Percentiles rank a stretch among this genome's conserved stretches.
Conservation (phyloP, 2,888 invertebrate genomes). For the Furcula furcula region DNA sequence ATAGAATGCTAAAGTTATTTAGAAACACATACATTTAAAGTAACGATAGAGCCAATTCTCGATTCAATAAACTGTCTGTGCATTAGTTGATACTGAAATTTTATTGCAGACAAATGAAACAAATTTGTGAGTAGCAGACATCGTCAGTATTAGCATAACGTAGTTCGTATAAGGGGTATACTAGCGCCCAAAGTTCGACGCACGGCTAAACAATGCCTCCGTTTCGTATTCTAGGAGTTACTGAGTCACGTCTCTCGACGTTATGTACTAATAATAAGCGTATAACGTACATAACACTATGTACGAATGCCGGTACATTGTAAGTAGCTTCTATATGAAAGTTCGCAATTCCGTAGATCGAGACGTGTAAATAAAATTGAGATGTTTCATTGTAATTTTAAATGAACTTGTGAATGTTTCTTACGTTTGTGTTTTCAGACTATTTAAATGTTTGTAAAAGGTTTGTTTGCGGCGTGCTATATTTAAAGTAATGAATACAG, state of each 20-base stretch:
- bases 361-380: neutral
- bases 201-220: constrained; percentile 61
- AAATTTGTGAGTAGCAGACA: constrained; percentile 58
- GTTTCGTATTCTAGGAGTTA: constrained; percentile 42
- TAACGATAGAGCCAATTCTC: constrained; percentile 43
- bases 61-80: constrained; percentile 54
- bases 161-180: constrained; percentile 45
- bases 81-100: constrained; percentile 47
- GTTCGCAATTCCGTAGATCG: constrained; percentile 10
- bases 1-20: constrained; percentile 25
- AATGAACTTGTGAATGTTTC: too few relatives aligned
- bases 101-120: constrained; percentile 64
- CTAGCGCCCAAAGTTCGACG: constrained; percentile 62
- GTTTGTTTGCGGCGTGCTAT: too few relatives aligned
- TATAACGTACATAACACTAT: constrained; percentile 18
- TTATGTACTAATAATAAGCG: constrained; percentile 39
- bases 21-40: constrained; percentile 14
- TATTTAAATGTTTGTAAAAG: too few relatives aligned
- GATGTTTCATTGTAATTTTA: too few relatives aligned
- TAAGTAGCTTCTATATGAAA: constrained; percentile 18
- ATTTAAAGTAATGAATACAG: too few relatives aligned
- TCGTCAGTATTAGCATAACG: constrained; percentile 67
- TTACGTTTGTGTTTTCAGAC: too few relatives aligned
- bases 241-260: constrained; percentile 52
- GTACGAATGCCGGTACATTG: constrained; percentile 21